phyloP scores from a whole-genome alignment of 2,888 invertebrate species.

The Andrena fulva region DNA sequence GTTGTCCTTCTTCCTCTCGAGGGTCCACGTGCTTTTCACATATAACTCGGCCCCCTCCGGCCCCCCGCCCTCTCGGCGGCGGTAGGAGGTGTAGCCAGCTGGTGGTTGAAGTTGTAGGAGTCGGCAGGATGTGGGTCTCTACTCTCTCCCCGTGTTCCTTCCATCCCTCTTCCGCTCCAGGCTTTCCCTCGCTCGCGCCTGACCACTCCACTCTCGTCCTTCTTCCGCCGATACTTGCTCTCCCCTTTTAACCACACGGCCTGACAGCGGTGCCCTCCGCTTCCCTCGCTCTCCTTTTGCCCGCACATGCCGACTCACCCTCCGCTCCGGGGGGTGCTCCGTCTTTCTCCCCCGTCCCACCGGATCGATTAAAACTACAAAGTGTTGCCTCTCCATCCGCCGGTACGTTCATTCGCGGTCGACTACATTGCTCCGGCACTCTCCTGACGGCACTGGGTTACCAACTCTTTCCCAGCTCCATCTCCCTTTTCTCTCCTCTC shows the following conservation, averaged over 20 bases:
- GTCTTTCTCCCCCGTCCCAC: constrained; percentile 78
- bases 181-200: constrained; percentile 63
- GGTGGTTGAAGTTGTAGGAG: constrained; percentile 82
- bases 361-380: constrained; percentile 84
- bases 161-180: constrained; percentile 70
- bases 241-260: constrained; percentile 50
- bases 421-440: constrained; percentile 80
- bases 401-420: constrained; percentile 82
- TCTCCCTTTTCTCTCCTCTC: constrained; percentile 38
- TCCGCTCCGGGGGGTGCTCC: constrained; percentile 65
- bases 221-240: constrained; percentile 63
- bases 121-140: constrained; percentile 81
- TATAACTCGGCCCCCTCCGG: constrained; percentile 72
- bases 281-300: constrained; percentile 57
- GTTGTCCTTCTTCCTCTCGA: constrained; percentile 79
- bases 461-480: constrained; percentile 76
- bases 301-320: constrained; percentile 70
- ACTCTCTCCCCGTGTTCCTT: constrained; percentile 73
- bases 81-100: constrained; percentile 80
- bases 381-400: constrained; percentile 81
- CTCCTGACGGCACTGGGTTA: constrained; percentile 80
- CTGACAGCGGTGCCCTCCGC: constrained; percentile 31
- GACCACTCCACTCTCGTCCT: constrained; percentile 60
- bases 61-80: constrained; percentile 39
- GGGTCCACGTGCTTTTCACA: constrained; percentile 80